Percentiles rank a stretch among this genome's conserved stretches.
These are phyloP conservation scores for Eospalax fontanierii DNA, from an alignment of 2,797 vertebrate species.

Conservation along the genomic window DNA sequence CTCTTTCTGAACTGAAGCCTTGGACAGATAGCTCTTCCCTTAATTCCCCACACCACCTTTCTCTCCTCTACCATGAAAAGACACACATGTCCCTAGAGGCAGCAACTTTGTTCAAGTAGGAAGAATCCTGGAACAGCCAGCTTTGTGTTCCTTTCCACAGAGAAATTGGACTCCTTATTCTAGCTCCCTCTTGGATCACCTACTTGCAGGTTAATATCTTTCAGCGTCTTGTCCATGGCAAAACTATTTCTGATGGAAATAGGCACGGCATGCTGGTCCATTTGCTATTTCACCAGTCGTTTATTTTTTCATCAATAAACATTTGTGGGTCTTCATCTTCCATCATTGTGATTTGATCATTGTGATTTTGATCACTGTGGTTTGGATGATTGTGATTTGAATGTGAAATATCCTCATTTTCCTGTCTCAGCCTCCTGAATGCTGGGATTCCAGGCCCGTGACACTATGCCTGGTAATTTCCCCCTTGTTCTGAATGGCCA, in stretches of 20 bases:
- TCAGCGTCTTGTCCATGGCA: background rate
- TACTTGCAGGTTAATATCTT: background rate
- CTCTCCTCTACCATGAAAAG: background rate
- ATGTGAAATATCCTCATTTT: background rate
- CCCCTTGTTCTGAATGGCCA: background rate
- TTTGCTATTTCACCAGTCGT: background rate
- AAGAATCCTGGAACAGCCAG: background rate
- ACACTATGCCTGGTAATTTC: background rate
- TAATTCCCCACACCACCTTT: background rate
- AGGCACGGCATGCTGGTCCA: background rate
- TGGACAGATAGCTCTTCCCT: background rate
- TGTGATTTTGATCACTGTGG: too few species aligned
- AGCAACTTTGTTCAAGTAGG: background rate
- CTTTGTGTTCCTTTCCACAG: background rate
- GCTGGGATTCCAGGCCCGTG: too few species aligned
- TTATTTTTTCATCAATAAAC: background rate
- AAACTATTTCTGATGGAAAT: slow-evolving; percentile 4
- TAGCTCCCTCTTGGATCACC: background rate
- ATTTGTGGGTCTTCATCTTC: background rate
- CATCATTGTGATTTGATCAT: background rate
- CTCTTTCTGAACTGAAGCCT: background rate
- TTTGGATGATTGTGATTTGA: background rate
- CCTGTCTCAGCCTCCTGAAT: background rate
- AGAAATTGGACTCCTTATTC: background rate
- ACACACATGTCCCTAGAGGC: background rate